Percentiles rank a stretch among this genome's conserved stretches.
phyloP scores from a whole-genome alignment of 2,888 invertebrate genomes.

The Nomada ruficornis region DNA sequence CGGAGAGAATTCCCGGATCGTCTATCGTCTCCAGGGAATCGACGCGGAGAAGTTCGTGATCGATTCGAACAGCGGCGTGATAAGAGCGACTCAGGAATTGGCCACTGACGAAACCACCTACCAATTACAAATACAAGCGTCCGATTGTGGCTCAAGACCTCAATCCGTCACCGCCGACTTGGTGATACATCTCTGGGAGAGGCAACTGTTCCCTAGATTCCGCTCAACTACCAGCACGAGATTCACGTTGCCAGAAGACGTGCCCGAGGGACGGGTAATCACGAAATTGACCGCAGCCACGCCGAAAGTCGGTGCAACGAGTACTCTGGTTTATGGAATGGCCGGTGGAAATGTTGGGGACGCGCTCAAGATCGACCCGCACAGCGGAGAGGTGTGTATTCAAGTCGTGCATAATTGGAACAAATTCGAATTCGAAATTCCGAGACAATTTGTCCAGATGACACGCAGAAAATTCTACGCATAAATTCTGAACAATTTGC shows the following conservation, averaged over 20 bases:
- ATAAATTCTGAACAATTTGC: too few species aligned
- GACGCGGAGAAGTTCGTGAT: slow-evolving; percentile 92
- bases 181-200: slow-evolving; percentile 90
- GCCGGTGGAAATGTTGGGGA: slow-evolving; percentile 97
- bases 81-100: slow-evolving; percentile 91
- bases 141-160: slow-evolving; percentile 90
- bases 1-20: slow-evolving; percentile 92
- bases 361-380: slow-evolving; percentile 92
- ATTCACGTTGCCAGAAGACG: slow-evolving; percentile 92
- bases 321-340: slow-evolving; percentile 91
- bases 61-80: slow-evolving; percentile 93
- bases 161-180: slow-evolving; percentile 91
- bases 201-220: slow-evolving; percentile 92
- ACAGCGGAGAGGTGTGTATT: slow-evolving; percentile 88
- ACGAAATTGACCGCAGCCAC: slow-evolving; percentile 92
- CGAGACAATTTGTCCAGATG: too few species aligned
- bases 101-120: slow-evolving; percentile 87
- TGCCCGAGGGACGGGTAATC: slow-evolving; percentile 90
- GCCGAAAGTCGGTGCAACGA: slow-evolving; percentile 90
- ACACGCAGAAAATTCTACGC: too few species aligned
- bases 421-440: too few species aligned
- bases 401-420: neutral
- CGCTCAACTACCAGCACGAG: slow-evolving; percentile 89
- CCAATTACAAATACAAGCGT: slow-evolving; percentile 91
- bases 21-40: slow-evolving; percentile 91